These are phyloP conservation scores for Panulirus ornatus DNA, from an alignment of 1,140 invertebrate genomes.

Conservation along the genomic window DNA sequence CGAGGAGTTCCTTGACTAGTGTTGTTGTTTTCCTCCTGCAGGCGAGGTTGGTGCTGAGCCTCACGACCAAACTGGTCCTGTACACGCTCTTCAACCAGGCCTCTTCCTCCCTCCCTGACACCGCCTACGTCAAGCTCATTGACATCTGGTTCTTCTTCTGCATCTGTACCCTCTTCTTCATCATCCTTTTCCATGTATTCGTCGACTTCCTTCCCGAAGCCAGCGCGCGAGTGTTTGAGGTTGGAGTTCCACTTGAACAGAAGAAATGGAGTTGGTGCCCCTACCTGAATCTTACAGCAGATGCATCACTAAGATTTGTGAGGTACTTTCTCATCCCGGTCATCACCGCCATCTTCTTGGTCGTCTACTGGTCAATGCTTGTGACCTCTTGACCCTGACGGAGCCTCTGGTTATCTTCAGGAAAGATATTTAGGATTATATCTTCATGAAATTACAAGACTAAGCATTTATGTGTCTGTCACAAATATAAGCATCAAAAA, in stretches of 20 bases:
- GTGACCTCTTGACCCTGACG: too few species aligned
- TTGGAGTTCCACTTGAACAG: neutral
- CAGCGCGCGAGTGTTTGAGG: neutral
- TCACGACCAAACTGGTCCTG: slow-evolving; percentile 19
- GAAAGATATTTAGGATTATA: too few species aligned
- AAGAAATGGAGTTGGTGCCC: neutral
- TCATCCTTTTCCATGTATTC: slow-evolving; percentile 7
- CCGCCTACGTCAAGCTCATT: slow-evolving; percentile 23
- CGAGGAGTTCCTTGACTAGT: too few species aligned
- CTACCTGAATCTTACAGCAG: neutral
- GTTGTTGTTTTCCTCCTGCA: neutral
- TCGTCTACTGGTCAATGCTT: neutral
- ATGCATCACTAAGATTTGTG: neutral
- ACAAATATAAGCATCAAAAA: too few species aligned
- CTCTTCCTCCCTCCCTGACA: neutral
- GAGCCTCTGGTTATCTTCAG: too few species aligned
- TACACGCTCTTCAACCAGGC: slow-evolving; percentile 20
- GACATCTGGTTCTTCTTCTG: slow-evolving; percentile 37
- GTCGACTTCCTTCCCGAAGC: neutral
- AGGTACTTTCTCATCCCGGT: neutral
- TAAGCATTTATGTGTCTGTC: too few species aligned
- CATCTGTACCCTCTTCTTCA: neutral
- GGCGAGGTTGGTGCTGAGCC: slow-evolving; percentile 12
- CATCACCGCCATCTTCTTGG: neutral
- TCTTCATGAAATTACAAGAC: too few species aligned